Percentiles rank a stretch among this genome's conserved stretches.
Conservation (phyloP, 2,888 invertebrate species). For the Leptinotarsa juncta region DNA sequence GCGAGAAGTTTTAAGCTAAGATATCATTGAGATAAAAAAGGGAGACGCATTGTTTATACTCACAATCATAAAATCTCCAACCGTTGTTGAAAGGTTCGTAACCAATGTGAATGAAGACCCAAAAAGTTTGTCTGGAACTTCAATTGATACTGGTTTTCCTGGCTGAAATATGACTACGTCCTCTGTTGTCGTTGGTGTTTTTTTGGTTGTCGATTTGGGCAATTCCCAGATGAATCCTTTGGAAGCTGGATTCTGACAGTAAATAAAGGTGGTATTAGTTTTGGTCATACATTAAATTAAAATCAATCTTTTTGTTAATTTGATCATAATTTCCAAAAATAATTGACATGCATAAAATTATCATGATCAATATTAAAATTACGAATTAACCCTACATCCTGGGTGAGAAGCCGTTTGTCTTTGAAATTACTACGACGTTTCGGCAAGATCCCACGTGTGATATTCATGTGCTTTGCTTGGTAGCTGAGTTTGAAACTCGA, state of each 20-base stretch:
- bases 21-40: too few relatives aligned
- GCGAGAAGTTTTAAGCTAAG: too few relatives aligned
- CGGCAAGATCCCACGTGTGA: too few relatives aligned
- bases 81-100: conserved; percentile 74
- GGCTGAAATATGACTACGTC: conserved; percentile 73
- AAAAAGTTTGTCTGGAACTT: conserved; percentile 75
- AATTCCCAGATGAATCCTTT: conserved; percentile 57
- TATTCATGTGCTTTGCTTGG: too few relatives aligned
- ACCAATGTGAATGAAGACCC: conserved; percentile 76
- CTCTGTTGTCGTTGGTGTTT: conserved; percentile 66
- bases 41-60: conserved; percentile 46
- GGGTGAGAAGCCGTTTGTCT: too few relatives aligned
- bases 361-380: too few relatives aligned
- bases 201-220: conserved; percentile 45
- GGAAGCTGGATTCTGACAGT: conserved; percentile 30
- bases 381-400: too few relatives aligned
- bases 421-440: too few relatives aligned
- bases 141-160: conserved; percentile 75
- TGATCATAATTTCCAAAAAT: too few relatives aligned
- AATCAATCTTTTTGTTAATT: too few relatives aligned
- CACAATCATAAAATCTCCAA: conserved; percentile 77
- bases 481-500: too few relatives aligned
- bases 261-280: neutral
- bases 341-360: too few relatives aligned
- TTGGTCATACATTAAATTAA: neutral